These are phyloP conservation scores for Amiota mariae DNA, from an alignment of 2,888 invertebrate species.

Conservation along the genomic window DNA sequence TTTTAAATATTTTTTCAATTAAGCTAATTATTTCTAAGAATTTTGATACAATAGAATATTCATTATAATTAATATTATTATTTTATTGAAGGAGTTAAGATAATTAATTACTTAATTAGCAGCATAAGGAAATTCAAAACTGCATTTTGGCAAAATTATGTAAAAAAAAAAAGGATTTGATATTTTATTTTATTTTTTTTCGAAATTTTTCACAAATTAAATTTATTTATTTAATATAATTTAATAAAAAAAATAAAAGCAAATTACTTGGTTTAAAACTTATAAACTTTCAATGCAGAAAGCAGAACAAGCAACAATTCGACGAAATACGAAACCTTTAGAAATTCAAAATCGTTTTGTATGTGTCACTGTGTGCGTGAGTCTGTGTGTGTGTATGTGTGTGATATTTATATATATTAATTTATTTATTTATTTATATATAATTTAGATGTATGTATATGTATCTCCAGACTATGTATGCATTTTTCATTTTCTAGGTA, in stretches of 20 bases:
- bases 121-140: constrained; percentile 39
- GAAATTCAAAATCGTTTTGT: constrained; percentile 32
- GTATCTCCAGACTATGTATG: too few species aligned
- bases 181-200: too few species aligned
- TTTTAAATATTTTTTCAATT: background rate
- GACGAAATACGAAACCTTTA: constrained; percentile 30
- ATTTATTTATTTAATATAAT: background rate
- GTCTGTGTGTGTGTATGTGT: background rate
- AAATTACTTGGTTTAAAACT: background rate
- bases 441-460: background rate
- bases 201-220: too few species aligned
- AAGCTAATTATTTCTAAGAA: background rate
- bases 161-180: background rate
- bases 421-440: constrained; percentile 1
- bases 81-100: constrained; percentile 36
- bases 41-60: constrained; percentile 16
- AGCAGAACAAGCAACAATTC: background rate
- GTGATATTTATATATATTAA: background rate
- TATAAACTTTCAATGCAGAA: too few species aligned
- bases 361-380: background rate
- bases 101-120: constrained; percentile 38
- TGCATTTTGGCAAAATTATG: constrained; percentile 67
- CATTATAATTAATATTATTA: background rate
- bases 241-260: background rate
- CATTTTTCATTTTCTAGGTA: constrained; percentile 15